phyloP scores from a whole-genome alignment of 2,113 vertebrate species.

The Channa argus region DNA sequence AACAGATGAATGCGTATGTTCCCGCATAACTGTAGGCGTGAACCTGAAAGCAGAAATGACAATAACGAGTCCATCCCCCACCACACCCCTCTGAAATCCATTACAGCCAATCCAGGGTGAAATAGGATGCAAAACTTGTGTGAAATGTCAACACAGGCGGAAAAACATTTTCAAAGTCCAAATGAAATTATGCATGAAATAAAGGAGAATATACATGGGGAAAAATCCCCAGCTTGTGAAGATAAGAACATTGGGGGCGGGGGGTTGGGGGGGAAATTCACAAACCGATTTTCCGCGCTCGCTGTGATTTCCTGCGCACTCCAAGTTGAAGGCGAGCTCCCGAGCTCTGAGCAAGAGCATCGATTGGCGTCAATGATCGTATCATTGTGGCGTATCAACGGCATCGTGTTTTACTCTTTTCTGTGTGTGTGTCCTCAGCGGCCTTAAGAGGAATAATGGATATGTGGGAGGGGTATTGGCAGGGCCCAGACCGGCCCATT shows the following conservation, averaged over 20 bases:
- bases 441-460: slow-evolving; percentile 75
- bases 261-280: slow-evolving; percentile 26
- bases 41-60: slow-evolving; percentile 42
- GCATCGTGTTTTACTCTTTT: slow-evolving; percentile 60
- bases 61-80: slow-evolving; percentile 19
- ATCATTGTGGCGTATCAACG: slow-evolving; percentile 70
- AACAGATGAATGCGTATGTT: neutral
- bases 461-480: slow-evolving; percentile 78
- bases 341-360: slow-evolving; percentile 73
- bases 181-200: slow-evolving; percentile 60
- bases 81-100: slow-evolving; percentile 59
- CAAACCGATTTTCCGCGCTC: slow-evolving; percentile 51
- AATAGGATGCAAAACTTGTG: slow-evolving; percentile 63
- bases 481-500: slow-evolving; percentile 73
- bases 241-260: slow-evolving; percentile 38
- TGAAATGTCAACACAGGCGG: slow-evolving; percentile 53
- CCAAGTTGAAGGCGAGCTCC: slow-evolving; percentile 31
- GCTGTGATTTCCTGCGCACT: slow-evolving; percentile 50
- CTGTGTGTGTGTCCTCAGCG: slow-evolving; percentile 57
- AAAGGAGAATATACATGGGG: slow-evolving; percentile 45
- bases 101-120: slow-evolving; percentile 62
- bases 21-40: slow-evolving; percentile 14
- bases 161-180: slow-evolving; percentile 44
- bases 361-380: slow-evolving; percentile 64
- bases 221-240: neutral